These are phyloP conservation scores for Gobio occitaniae DNA, from an alignment of 2,797 vertebrate genomes.

Conservation along the genomic window DNA sequence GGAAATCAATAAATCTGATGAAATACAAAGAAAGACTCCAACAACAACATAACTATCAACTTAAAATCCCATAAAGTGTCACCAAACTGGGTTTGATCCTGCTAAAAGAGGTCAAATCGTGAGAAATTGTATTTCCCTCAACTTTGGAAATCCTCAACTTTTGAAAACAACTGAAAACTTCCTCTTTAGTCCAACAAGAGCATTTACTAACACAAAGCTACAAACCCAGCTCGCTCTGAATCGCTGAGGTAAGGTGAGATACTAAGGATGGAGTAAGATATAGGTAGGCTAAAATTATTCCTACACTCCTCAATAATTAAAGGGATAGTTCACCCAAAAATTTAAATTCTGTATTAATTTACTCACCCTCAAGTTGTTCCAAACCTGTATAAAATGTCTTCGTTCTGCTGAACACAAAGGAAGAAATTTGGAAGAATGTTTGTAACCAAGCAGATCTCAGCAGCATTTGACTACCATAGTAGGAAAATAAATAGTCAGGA, in stretches of 20 bases:
- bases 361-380: too few species aligned
- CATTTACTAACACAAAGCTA: not conserved
- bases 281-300: not conserved
- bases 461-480: too few species aligned
- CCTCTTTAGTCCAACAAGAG: not conserved
- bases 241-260: not conserved
- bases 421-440: too few species aligned
- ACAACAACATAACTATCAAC: constrained; percentile 17
- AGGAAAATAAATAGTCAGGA: too few species aligned
- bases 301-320: not conserved
- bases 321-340: too few species aligned
- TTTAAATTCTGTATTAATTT: too few species aligned
- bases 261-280: not conserved
- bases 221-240: not conserved
- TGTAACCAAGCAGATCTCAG: too few species aligned
- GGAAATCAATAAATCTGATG: constrained; percentile 49
- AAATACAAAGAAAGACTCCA: constrained; percentile 34
- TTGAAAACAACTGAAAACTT: not conserved
- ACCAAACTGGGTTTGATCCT: not conserved
- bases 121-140: not conserved
- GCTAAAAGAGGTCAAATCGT: not conserved
- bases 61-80: not conserved
- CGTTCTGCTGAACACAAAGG: too few species aligned
- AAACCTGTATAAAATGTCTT: too few species aligned
- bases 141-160: not conserved